Evolutionary conservation across 2,113 vertebrate genomes (phyloP).

Genomic region (Notothenia coriiceps): DNA sequence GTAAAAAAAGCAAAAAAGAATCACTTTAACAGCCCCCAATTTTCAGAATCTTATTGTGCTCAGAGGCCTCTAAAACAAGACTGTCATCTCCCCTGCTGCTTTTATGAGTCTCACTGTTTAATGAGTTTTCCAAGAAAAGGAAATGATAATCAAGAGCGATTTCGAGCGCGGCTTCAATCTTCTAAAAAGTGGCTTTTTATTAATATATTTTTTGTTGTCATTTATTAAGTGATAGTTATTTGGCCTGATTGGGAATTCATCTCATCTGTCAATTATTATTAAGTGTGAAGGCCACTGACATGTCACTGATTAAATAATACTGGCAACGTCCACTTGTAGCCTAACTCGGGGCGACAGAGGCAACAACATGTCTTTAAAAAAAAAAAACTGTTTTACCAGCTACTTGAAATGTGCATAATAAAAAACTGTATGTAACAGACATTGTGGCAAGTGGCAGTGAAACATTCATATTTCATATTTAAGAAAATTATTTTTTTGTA

Average conservation of each 20-base stretch:
- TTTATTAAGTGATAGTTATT: slow-evolving; percentile 53
- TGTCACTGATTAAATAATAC: neutral
- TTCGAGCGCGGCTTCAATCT: slow-evolving; percentile 67
- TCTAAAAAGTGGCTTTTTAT: slow-evolving; percentile 47
- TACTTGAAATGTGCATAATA: neutral
- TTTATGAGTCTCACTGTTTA: slow-evolving; percentile 75
- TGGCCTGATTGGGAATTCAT: slow-evolving; percentile 50
- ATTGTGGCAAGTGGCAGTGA: too few species aligned
- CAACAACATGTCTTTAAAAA: neutral
- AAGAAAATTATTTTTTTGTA: too few species aligned
- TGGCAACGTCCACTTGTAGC: neutral
- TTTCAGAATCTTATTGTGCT: slow-evolving; percentile 73
- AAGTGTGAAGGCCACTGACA: slow-evolving; percentile 2
- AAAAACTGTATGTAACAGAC: neutral
- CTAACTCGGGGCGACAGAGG: neutral
- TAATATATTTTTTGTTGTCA: slow-evolving; percentile 28
- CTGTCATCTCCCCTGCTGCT: slow-evolving; percentile 71
- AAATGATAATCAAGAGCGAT: slow-evolving; percentile 75
- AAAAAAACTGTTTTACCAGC: neutral
- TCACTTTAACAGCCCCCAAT: slow-evolving; percentile 68
- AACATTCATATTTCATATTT: too few species aligned
- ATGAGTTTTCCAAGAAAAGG: slow-evolving; percentile 79
- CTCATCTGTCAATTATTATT: slow-evolving; percentile 27
- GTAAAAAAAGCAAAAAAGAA: slow-evolving; percentile 49
- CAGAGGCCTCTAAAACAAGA: slow-evolving; percentile 73